phyloP scores from a whole-genome alignment of 2,113 vertebrate genomes.

The Tragelaphus scriptus region DNA sequence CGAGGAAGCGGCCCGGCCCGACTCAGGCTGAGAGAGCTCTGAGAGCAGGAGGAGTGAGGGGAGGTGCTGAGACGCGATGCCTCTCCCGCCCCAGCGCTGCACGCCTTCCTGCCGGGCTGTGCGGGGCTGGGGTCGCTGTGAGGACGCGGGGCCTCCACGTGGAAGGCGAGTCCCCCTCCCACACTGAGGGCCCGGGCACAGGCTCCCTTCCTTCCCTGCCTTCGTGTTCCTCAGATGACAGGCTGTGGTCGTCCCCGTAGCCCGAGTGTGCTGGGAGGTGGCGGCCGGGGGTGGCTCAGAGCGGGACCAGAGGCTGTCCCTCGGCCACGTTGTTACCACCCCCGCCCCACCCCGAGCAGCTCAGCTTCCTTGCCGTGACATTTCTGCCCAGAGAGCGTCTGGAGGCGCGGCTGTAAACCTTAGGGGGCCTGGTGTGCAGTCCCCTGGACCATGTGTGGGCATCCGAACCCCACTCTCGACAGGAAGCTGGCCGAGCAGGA shows the following conservation, averaged over 20 bases:
- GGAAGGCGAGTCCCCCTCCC: fast-evolving
- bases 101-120: background rate
- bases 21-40: background rate
- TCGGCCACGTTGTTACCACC: background rate
- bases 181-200: fast-evolving
- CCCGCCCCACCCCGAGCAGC: background rate
- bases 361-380: background rate
- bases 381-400: background rate
- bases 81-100: fast-evolving
- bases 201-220: fast-evolving
- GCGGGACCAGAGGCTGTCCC: background rate
- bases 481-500: background rate
- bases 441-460: background rate
- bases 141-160: background rate
- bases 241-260: background rate
- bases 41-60: background rate
- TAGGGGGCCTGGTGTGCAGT: fast-evolving
- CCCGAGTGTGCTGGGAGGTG: background rate
- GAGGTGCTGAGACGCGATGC: background rate
- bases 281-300: background rate
- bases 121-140: fast-evolving
- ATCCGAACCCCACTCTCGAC: too few relatives aligned
- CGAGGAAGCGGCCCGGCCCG: background rate
- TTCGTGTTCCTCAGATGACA: too few relatives aligned
- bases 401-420: too few relatives aligned